A percentile compares a stretch with the other conserved stretches of the same genome.
Evolutionary conservation across 2,113 vertebrate species (phyloP).

Genomic region (Morphnarchus princeps): DNA sequence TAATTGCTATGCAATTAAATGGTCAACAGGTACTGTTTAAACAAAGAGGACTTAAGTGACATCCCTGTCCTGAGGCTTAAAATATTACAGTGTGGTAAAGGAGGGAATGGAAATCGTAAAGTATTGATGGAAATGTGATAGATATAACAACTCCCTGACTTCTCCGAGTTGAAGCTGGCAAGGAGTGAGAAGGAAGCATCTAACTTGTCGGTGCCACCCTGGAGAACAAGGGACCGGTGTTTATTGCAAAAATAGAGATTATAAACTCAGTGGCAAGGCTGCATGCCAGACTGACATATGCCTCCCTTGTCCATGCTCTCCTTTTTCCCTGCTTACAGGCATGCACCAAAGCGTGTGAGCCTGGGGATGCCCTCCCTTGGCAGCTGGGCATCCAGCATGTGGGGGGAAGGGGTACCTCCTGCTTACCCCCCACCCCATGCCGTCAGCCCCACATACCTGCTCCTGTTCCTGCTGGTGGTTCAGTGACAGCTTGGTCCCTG

Average conservation of each 20-base stretch:
- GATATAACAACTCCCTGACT: background rate
- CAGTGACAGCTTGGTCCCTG: accelerated
- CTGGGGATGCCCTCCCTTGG: background rate
- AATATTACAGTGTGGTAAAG: background rate
- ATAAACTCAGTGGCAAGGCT: background rate
- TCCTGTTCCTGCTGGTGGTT: background rate
- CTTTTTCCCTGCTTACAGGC: background rate
- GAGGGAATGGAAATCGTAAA: background rate
- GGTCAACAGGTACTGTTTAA: constrained; percentile 6
- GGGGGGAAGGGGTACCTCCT: background rate
- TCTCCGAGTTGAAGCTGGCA: accelerated
- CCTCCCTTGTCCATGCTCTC: background rate
- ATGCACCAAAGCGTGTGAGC: accelerated
- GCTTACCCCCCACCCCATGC: accelerated
- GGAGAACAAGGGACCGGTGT: background rate
- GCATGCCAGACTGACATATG: accelerated
- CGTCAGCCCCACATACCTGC: accelerated
- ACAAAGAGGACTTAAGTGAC: background rate
- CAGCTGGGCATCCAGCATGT: background rate
- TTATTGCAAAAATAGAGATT: background rate
- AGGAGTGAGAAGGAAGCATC: background rate
- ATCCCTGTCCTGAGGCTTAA: constrained; percentile 1
- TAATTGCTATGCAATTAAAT: constrained; percentile 17
- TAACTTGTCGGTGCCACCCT: accelerated
- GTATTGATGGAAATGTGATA: background rate